Evolutionary conservation across 2,113 vertebrate genomes (phyloP).

Genomic region (Zingel zingel): DNA sequence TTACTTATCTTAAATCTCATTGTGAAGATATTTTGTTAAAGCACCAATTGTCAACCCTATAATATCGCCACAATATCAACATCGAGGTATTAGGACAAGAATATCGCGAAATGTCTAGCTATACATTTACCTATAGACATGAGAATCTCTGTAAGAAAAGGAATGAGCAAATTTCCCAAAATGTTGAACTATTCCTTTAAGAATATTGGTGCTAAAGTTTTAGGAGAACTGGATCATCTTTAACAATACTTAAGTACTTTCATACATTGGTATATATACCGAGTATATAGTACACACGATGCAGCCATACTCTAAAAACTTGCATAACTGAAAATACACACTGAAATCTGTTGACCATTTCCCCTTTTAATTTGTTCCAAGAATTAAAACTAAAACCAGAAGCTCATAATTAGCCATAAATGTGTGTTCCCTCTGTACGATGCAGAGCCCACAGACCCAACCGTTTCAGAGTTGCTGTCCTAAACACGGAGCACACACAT

Average conservation of each 20-base stretch:
- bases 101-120: not conserved
- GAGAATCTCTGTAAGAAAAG: too few species aligned
- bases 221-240: too few species aligned
- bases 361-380: conserved; percentile 23
- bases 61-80: too few species aligned
- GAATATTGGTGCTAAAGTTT: too few species aligned
- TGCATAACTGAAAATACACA: not conserved
- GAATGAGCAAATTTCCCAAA: not conserved
- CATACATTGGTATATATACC: too few species aligned
- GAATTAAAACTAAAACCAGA: conserved; percentile 11
- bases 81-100: too few species aligned
- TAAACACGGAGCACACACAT: conserved; percentile 17
- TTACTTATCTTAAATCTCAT: too few species aligned
- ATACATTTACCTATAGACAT: not conserved
- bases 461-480: conserved; percentile 3
- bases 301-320: not conserved
- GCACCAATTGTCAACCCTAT: too few species aligned
- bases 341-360: not conserved
- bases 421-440: conserved; percentile 25
- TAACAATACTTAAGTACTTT: too few species aligned
- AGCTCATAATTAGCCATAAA: conserved; percentile 32
- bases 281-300: too few species aligned
- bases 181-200: not conserved
- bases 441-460: conserved; percentile 38
- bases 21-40: too few species aligned